These are phyloP conservation scores for Dryobotodes eremita DNA, from an alignment of 2,888 invertebrate species.

Conservation along the genomic window DNA sequence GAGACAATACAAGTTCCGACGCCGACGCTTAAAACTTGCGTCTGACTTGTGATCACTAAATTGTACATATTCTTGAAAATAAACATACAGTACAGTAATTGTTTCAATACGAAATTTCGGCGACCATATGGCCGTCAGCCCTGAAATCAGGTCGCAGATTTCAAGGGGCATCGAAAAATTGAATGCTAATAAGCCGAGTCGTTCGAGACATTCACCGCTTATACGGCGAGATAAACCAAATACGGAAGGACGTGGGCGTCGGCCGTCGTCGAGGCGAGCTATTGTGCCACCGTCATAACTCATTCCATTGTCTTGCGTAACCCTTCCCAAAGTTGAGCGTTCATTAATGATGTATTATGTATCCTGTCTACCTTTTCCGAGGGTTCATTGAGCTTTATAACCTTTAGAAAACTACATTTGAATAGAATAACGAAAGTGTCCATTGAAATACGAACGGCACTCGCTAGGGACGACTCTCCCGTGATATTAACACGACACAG, in stretches of 20 bases:
- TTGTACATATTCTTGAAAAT: constrained; percentile 36
- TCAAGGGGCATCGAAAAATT: constrained; percentile 79
- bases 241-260: constrained; percentile 84
- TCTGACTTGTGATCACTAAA: constrained; percentile 41
- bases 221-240: constrained; percentile 85
- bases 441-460: constrained; percentile 69
- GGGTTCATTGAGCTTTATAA: constrained; percentile 84
- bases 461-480: constrained; percentile 70
- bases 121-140: constrained; percentile 77
- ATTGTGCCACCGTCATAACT: constrained; percentile 77
- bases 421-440: constrained; percentile 65
- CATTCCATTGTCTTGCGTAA: constrained; percentile 86
- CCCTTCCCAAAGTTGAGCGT: constrained; percentile 73
- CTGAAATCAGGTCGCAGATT: constrained; percentile 72
- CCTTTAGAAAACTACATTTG: constrained; percentile 67
- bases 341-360: constrained; percentile 82
- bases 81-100: constrained; percentile 34
- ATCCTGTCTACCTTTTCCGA: constrained; percentile 83
- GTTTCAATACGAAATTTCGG: constrained; percentile 52
- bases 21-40: constrained; percentile 33
- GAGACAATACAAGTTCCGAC: constrained; percentile 30
- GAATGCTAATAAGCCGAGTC: constrained; percentile 79
- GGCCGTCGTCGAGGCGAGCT: constrained; percentile 79
- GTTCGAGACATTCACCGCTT: constrained; percentile 83
- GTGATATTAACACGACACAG: constrained; percentile 69